phyloP scores from a whole-genome alignment of 2,888 invertebrate genomes.

The Leptodirus hochenwartii region DNA sequence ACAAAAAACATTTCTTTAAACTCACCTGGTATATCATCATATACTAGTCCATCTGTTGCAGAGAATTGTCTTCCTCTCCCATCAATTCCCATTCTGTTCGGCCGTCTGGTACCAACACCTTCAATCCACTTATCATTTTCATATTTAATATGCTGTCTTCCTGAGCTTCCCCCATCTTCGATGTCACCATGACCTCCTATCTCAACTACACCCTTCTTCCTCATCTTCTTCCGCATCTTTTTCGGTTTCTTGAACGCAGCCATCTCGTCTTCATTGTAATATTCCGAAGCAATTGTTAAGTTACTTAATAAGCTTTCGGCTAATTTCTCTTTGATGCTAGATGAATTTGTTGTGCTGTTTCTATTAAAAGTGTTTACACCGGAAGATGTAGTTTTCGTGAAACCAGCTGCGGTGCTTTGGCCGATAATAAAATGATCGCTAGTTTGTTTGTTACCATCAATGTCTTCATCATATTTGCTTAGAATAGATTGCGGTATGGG shows the following conservation, averaged over 20 bases:
- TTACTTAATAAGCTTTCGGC: too few species aligned
- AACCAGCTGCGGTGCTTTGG: too few species aligned
- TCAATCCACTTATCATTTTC: too few species aligned
- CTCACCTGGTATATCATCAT: slow-evolving; percentile 45
- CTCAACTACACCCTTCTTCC: slow-evolving; percentile 30
- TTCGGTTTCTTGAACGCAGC: slow-evolving; percentile 81
- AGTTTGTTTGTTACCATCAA: slow-evolving; percentile 45
- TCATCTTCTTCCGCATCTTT: slow-evolving; percentile 49
- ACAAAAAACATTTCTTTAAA: too few species aligned
- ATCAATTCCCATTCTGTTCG: slow-evolving; percentile 30
- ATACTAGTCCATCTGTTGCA: too few species aligned
- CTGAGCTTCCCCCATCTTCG: too few species aligned
- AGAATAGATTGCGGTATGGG: slow-evolving; percentile 50
- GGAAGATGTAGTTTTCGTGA: too few species aligned
- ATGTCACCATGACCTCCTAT: slow-evolving; percentile 8
- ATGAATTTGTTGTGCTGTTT: too few species aligned
- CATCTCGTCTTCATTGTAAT: slow-evolving; percentile 69
- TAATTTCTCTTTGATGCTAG: slow-evolving; percentile 39
- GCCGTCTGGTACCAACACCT: slow-evolving; percentile 22
- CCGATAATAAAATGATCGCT: slow-evolving; percentile 1
- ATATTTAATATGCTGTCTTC: too few species aligned
- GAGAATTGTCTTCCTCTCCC: too few species aligned
- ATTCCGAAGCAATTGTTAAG: slow-evolving; percentile 78
- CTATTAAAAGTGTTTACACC: too few species aligned
- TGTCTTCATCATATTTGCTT: slow-evolving; percentile 89